Percentiles rank a stretch among this genome's conserved stretches.
These are phyloP conservation scores for Orestias chungarensis DNA, from an alignment of 2,797 vertebrate species.

Conservation along the genomic window DNA sequence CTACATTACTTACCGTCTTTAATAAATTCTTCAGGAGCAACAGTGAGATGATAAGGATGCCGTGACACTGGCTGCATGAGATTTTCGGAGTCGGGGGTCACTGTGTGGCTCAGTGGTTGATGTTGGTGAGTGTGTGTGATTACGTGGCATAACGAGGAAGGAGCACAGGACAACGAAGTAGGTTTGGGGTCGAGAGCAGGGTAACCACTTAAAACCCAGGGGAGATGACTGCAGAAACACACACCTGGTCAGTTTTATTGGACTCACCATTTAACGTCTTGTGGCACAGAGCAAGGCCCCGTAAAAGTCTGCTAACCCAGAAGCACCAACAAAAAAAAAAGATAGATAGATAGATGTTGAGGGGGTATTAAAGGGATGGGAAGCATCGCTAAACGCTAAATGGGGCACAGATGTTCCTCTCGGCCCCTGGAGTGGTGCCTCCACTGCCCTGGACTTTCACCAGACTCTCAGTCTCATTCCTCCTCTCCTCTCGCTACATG, in stretches of 20 bases:
- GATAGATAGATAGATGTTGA: slow-evolving; percentile 50
- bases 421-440: slow-evolving; percentile 69
- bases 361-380: slow-evolving; percentile 67
- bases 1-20: slow-evolving; percentile 7
- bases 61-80: slow-evolving; percentile 16
- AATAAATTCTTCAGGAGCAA: slow-evolving; percentile 54
- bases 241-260: slow-evolving; percentile 46
- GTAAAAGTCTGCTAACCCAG: slow-evolving; percentile 43
- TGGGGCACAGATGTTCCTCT: slow-evolving; percentile 77
- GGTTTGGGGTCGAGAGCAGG: slow-evolving; percentile 73
- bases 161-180: slow-evolving; percentile 73
- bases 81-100: slow-evolving; percentile 59
- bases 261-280: slow-evolving; percentile 55
- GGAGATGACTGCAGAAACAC: slow-evolving; percentile 26
- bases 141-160: slow-evolving; percentile 83
- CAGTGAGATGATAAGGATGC: slow-evolving; percentile 42
- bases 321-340: background rate
- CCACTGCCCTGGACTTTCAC: slow-evolving; percentile 66
- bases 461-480: slow-evolving; percentile 64
- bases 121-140: slow-evolving; percentile 74
- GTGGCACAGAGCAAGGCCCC: slow-evolving; percentile 20
- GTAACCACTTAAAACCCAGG: slow-evolving; percentile 39
- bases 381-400: slow-evolving; percentile 84
- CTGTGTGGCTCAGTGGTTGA: slow-evolving; percentile 68
- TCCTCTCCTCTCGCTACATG: slow-evolving; percentile 30